phyloP scores from a whole-genome alignment of 92 coral and sea anemone genomes.

The Zoanthus solanderi region DNA sequence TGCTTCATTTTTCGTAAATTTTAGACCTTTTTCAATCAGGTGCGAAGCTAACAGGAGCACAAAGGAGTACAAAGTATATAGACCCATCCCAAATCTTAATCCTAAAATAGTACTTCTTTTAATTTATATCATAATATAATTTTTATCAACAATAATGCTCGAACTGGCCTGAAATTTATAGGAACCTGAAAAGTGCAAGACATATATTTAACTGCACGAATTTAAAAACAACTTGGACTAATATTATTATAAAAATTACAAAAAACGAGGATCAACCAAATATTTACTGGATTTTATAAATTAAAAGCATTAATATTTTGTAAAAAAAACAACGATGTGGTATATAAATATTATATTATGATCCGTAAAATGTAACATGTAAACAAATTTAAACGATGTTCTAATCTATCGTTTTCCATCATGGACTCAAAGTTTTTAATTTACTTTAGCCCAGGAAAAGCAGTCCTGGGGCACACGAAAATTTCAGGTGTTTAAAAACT shows the following conservation, averaged over 20 bases:
- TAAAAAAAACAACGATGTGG: background rate
- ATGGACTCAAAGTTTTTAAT: no score
- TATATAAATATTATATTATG: background rate
- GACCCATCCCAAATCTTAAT: background rate
- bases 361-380: background rate
- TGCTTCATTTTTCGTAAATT: background rate
- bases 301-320: background rate
- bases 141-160: background rate
- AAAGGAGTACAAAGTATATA: background rate
- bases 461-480: background rate
- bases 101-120: background rate
- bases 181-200: background rate
- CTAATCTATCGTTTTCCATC: background rate
- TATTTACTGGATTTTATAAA: background rate
- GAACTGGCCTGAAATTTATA: background rate
- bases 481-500: background rate
- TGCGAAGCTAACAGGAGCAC: background rate
- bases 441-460: background rate
- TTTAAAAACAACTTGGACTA: background rate
- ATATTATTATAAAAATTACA: background rate
- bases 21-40: no score
- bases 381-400: background rate
- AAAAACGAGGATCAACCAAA: background rate
- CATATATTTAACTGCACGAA: background rate
- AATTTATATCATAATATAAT: no score